Base-by-base conservation (phyloP, 2,888 invertebrate species). In the Eledona agricola region DNA sequence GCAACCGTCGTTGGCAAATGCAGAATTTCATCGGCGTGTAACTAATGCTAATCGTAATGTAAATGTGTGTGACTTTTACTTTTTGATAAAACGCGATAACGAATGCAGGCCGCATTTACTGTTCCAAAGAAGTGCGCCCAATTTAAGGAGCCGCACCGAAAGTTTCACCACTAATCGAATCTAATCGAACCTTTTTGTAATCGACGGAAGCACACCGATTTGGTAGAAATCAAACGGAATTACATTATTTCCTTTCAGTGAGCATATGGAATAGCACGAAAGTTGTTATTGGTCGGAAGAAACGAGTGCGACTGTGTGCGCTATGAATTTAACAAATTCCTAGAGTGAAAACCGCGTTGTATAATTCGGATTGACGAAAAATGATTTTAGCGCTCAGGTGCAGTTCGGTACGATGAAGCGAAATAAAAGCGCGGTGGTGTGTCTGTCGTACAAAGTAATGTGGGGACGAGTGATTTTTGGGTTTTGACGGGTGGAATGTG, bases 391-490 rank as follows among this genome's bases (percentile, higher is more conserved):
- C 23, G 43, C 46, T 37, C 10, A n/a, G n/a, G n/a, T 25, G 23
- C 53, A 25, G 29, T 34, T 32, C 25, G 51, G 43, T 54, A 70
- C 64, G 63, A 70, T 60, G 60, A 71, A 63, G 60, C 68, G 65
- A 56, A 68, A 62, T 58, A 60, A 55, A 2, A 55, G 63, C 6
- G 4, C 38, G 32, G 67, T 73, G 37, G 57, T 73, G 51, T 72
- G 70, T 55, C 62, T 75, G 26, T 73, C 73, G 3, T 75, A 73
- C 55, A 74, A 70, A 72, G 52, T 69, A 59, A 63, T 62, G 34
- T 13, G 5, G 12, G 3, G 23, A 2, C n/a, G 23, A 2, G 9
- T 9, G n/a, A 23, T 4, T 12, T 51, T 50, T 35, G 7, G 26
- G 13, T 4, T 26, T 28, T 15, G 4, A 25, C 4, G 26, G 32